Conservation (phyloP, 2,888 invertebrate species). For the Drosophila paramelanica region DNA sequence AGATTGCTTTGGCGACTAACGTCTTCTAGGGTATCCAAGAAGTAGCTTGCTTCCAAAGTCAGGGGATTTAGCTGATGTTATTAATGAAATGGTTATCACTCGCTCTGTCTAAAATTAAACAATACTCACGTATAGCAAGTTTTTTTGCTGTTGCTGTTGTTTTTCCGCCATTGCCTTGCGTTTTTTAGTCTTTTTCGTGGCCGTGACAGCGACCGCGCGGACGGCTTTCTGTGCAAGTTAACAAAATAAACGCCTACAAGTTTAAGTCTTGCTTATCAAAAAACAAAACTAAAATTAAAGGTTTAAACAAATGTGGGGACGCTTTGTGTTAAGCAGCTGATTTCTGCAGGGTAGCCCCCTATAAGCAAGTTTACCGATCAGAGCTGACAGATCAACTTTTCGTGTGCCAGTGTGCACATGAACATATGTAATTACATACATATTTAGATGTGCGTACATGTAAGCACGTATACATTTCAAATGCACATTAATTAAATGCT, state of each 20-base stretch:
- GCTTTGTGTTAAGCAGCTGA: slow-evolving; percentile 51
- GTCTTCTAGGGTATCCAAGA: slow-evolving; percentile 65
- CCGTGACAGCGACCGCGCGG: background rate
- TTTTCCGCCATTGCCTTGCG: slow-evolving; percentile 57
- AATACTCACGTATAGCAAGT: slow-evolving; percentile 62
- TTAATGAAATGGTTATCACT: background rate
- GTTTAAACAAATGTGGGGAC: slow-evolving; percentile 15
- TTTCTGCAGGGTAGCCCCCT: slow-evolving; percentile 50
- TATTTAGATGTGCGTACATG: background rate
- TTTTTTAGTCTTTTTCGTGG: slow-evolving; percentile 45
- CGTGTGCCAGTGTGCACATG: slow-evolving; percentile 1
- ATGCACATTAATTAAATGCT: background rate
- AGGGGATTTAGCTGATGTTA: slow-evolving; percentile 73
- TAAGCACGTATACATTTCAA: slow-evolving; percentile 1
- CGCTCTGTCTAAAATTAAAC: background rate
- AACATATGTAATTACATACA: slow-evolving; percentile 5
- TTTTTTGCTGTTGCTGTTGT: slow-evolving; percentile 20
- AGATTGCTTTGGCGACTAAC: slow-evolving; percentile 34
- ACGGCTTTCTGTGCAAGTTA: slow-evolving; percentile 10
- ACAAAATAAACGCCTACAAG: slow-evolving; percentile 10
- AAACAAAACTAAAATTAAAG: background rate
- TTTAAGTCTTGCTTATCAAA: background rate
- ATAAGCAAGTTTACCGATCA: slow-evolving; percentile 19
- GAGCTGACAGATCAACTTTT: background rate
- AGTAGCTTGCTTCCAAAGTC: slow-evolving; percentile 75